These are phyloP conservation scores for Epistrophella euchroma DNA, from an alignment of 2,888 invertebrate species.

Conservation along the genomic window DNA sequence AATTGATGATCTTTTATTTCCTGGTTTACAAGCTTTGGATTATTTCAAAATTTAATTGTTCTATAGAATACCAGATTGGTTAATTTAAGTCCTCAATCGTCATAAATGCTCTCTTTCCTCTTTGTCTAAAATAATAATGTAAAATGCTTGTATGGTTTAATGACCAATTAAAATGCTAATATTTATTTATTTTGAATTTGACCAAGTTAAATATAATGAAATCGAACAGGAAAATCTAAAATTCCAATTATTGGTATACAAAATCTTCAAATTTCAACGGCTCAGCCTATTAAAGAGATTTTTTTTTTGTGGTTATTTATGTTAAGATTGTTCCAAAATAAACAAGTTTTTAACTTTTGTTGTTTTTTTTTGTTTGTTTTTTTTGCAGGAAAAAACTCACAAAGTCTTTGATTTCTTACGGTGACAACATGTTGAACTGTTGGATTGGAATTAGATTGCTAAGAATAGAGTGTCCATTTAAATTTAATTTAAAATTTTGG, in stretches of 20 bases:
- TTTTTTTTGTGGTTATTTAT: neutral
- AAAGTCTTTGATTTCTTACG: neutral
- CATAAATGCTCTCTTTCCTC: neutral
- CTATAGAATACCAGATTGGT: neutral
- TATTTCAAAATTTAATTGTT: too few relatives aligned
- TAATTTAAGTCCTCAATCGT: neutral
- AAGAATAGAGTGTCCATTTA: conserved; percentile 14
- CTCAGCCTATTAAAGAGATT: conserved; percentile 20
- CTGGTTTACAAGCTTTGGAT: neutral
- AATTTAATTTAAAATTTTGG: conserved; percentile 40
- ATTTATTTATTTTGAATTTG: conserved; percentile 29
- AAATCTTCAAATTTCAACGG: neutral
- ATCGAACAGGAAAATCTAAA: conserved; percentile 28
- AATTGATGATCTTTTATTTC: neutral
- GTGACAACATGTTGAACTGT: neutral
- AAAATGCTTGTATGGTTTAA: conserved; percentile 43
- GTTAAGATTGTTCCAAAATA: conserved; percentile 36
- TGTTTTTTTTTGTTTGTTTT: neutral
- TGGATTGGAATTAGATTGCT: neutral
- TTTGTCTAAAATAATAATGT: neutral
- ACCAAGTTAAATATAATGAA: neutral
- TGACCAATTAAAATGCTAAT: conserved; percentile 43
- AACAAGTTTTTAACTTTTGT: conserved; percentile 45
- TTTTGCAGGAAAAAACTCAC: neutral
- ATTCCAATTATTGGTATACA: conserved; percentile 2